Conservation (phyloP, 2,113 vertebrate genomes). For the Rhinopomastus cyanomelas region DNA sequence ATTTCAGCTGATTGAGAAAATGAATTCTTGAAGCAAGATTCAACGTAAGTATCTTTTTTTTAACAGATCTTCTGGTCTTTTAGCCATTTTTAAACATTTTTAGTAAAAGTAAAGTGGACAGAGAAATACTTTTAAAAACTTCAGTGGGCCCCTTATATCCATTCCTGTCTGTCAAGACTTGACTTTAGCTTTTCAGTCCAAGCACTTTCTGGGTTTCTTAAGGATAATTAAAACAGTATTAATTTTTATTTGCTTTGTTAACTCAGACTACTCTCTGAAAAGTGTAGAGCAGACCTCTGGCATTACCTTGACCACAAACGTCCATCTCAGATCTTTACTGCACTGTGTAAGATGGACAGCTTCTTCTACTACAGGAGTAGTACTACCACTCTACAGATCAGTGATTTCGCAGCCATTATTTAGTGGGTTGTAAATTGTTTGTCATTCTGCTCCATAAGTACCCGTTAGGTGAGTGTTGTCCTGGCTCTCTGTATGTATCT, state of each 20-base stretch:
- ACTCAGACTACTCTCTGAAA: not conserved
- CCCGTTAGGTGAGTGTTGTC: not conserved
- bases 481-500: not conserved
- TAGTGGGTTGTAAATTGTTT: not conserved
- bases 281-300: not conserved
- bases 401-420: not conserved
- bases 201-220: not conserved
- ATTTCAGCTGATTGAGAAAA: not conserved
- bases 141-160: not conserved
- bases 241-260: not conserved
- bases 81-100: not conserved
- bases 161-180: rapidly evolving
- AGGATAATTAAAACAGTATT: not conserved
- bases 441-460: not conserved
- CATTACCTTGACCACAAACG: not conserved
- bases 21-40: not conserved
- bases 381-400: not conserved
- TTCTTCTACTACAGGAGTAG: not conserved
- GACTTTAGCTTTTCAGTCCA: not conserved
- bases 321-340: not conserved
- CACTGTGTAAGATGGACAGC: not conserved
- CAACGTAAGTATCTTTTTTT: not conserved
- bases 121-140: not conserved
- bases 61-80: not conserved
- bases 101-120: not conserved